phyloP scores from a whole-genome alignment of 2,888 invertebrate genomes.

The Esperia sulphurella region DNA sequence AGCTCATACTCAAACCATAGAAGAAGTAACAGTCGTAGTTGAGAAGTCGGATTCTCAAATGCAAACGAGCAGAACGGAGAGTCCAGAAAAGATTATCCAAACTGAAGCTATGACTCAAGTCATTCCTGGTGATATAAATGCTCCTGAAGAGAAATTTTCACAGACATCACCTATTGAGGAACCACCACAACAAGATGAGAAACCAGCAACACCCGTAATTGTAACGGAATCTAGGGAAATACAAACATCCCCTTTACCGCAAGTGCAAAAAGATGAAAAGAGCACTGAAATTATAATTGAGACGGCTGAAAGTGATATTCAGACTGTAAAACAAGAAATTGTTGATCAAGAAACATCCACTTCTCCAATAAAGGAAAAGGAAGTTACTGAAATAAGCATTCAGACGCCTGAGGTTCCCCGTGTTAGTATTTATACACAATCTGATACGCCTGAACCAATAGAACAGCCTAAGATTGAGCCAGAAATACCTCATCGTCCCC shows the following conservation, averaged over 20 bases:
- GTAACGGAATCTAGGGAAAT: slow-evolving; percentile 70
- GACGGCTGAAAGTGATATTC: slow-evolving; percentile 61
- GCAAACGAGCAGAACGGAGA: slow-evolving; percentile 60
- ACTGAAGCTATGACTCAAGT: slow-evolving; percentile 79
- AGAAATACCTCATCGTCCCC: not conserved
- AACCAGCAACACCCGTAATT: slow-evolving; percentile 47
- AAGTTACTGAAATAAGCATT: slow-evolving; percentile 50
- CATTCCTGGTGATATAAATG: slow-evolving; percentile 52
- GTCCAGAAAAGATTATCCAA: slow-evolving; percentile 52
- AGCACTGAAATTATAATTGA: slow-evolving; percentile 56
- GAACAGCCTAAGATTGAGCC: slow-evolving; percentile 13
- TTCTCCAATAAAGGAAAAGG: slow-evolving; percentile 48
- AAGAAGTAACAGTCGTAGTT: slow-evolving; percentile 53
- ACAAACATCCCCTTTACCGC: slow-evolving; percentile 75
- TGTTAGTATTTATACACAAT: slow-evolving; percentile 63
- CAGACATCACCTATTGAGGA: slow-evolving; percentile 63
- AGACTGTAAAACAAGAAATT: slow-evolving; percentile 50
- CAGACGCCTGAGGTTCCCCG: slow-evolving; percentile 60
- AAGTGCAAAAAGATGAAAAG: slow-evolving; percentile 52
- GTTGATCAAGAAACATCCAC: slow-evolving; percentile 61
- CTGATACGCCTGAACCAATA: slow-evolving; percentile 46
- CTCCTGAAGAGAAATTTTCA: slow-evolving; percentile 67
- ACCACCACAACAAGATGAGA: slow-evolving; percentile 29
- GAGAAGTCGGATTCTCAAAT: slow-evolving; percentile 59
- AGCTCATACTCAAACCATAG: slow-evolving; percentile 60